phyloP scores from a whole-genome alignment of 2,113 vertebrate genomes.

The Lates calcarifer region DNA sequence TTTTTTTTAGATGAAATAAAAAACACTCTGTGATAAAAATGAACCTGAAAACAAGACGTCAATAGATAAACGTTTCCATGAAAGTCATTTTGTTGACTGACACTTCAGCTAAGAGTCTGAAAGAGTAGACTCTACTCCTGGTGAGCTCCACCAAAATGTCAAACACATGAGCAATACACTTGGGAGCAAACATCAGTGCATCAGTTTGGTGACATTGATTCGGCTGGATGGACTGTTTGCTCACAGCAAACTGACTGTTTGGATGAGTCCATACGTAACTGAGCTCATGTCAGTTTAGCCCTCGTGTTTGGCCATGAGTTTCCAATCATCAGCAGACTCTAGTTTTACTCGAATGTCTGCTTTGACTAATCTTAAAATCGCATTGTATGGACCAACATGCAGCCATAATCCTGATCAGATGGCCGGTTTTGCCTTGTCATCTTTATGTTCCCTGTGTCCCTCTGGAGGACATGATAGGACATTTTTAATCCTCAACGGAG shows the following conservation, averaged over 20 bases:
- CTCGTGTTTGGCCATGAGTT: background rate
- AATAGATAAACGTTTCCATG: background rate
- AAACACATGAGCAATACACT: constrained; percentile 21
- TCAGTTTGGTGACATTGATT: constrained; percentile 43
- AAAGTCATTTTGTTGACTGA: background rate
- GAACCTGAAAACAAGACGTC: background rate
- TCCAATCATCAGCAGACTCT: constrained; percentile 6
- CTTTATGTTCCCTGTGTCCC: constrained; percentile 31
- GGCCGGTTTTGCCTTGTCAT: background rate
- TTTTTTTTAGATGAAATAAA: background rate
- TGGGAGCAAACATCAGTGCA: constrained; percentile 21
- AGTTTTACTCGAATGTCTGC: constrained; percentile 24
- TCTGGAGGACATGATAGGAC: constrained; percentile 10
- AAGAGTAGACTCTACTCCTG: background rate
- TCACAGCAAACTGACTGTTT: constrained; percentile 39
- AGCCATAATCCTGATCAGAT: constrained; percentile 42
- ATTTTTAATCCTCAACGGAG: constrained; percentile 46
- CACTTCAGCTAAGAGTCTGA: background rate
- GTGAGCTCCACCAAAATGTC: constrained; percentile 23
- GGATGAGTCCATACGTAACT: constrained; percentile 5
- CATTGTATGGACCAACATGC: background rate
- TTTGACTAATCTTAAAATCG: constrained; percentile 26
- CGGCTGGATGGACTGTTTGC: constrained; percentile 40
- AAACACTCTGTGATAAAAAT: no score
- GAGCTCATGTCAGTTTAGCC: background rate